These are phyloP conservation scores for Tenthredo distinguenda DNA, from an alignment of 2,888 invertebrate species.

Conservation along the genomic window DNA sequence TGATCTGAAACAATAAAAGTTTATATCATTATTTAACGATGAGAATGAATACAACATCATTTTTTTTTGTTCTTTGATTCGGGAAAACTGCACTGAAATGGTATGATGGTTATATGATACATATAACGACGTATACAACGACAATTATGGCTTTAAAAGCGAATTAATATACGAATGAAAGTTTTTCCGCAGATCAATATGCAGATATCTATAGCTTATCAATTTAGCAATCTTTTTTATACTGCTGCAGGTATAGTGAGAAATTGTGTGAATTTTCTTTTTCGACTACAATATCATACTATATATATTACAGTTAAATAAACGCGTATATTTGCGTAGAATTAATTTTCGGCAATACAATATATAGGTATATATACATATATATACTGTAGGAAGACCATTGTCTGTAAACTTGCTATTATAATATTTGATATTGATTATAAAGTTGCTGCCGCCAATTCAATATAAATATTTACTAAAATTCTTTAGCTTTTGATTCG, in stretches of 20 bases:
- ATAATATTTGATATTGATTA: slow-evolving; percentile 4
- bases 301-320: too few relatives aligned
- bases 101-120: neutral
- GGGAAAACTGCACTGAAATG: neutral
- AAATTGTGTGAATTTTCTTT: too few relatives aligned
- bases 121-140: slow-evolving; percentile 37
- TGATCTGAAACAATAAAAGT: neutral
- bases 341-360: neutral
- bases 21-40: neutral
- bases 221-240: slow-evolving; percentile 2
- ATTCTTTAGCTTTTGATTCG: neutral
- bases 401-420: neutral
- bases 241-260: neutral
- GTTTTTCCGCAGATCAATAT: neutral
- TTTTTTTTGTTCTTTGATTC: neutral
- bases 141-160: slow-evolving; percentile 46
- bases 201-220: neutral
- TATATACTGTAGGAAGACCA: neutral
- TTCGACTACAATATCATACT: too few relatives aligned
- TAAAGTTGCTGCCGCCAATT: neutral
- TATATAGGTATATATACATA: neutral
- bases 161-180: slow-evolving; percentile 10
- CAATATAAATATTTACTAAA: neutral
- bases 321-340: neutral
- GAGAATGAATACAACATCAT: neutral